Base-by-base conservation (phyloP, 1,140 invertebrate species). In the Achatina immaculata region DNA sequence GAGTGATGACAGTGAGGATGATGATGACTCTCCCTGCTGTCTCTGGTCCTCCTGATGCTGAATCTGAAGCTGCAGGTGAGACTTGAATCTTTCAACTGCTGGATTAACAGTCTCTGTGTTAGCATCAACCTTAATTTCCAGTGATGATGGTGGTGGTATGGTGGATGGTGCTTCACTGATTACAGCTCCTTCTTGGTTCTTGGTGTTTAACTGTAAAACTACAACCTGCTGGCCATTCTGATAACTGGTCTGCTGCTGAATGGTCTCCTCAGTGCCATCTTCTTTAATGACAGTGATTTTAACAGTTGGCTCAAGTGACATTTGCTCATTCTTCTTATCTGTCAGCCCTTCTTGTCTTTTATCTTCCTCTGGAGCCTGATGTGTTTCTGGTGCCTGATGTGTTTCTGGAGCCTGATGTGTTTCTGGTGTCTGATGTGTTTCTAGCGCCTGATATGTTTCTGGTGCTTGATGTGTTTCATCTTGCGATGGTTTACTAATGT, bases 51-150 rank as follows among this genome's bases (percentile, higher is more conserved):
- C 36, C 40, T 34, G 6, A 55, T 69, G 31, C 31, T 69, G 73
- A 14, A 76, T 48, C 34, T 68, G 38, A 9, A 28, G 34, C 21
- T 82, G 31, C 24, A 48, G 21, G 40, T 78, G 76, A 28, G 21
- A 51, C 14, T 62, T 81, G 38, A 77, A 68, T 77, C 68, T 81
- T 43, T 69, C 73, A 42, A 21, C 38, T 36, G 58, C 31, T 62
- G 40, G 9, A 42, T 78, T 73, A 28, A 14, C 55, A 21, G 55
- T 58, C 4, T 58, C n/a, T 19, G 38, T 43, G 6, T 28, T 34
- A 9, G 21, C 0, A 0, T 31, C 24, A 28, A 31, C 19, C 40
- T 0, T 40, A n/a, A 58, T 51, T 14, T 77, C 21, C n/a, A 28
- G 7, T 77, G 62, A 7, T 31, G n/a, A 9, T 66, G 62, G 62